Base-by-base conservation (phyloP, 2,888 invertebrate species). In the Helleia helle region DNA sequence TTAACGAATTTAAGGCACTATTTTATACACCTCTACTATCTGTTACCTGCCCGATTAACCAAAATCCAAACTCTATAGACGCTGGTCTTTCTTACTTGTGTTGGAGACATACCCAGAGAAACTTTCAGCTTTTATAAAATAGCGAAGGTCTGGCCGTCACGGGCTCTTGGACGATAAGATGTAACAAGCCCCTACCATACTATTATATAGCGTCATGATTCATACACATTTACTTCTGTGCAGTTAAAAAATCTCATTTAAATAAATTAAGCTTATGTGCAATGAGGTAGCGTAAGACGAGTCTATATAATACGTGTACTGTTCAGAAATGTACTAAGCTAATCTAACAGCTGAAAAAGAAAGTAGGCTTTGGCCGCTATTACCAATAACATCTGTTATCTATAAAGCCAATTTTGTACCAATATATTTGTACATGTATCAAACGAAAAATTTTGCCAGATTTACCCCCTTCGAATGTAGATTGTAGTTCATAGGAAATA, bases 391-490 rank as follows among this genome's bases (percentile, higher is more conserved):
- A 40, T 40, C 51, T 52, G 30, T 48, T 37, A 11, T n/a, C 9
- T 22, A 34, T 7, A 18, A 22, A 11, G 34, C 34, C 28, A 40
- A 54, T 51, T 64, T 12, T 6, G 55, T 62, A 67, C 72, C 75
- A 77, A 79, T 79, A 18, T 41, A 14, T 36, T 34, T 5, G 36
- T 28, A 28, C 17, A 38, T 12, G 31, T 28, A 15, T 30, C 22
- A 40, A 36, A 28, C n/a, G 54, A 55, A 59, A 46, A 76, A 80
- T 83, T 84, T 83, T 79, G 83, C 81, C 81, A 80, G 81, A 77
- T 79, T 79, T 79, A 80, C 81, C 79, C 65, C 59, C 44, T 31
- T 17, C 18, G 15, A 12, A 9, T 48, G 43, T 30, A 40, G 40
- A 38, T 41, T 44, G 42, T 60, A 62, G 49, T 53, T 50, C 52